Percentiles rank a stretch among this genome's conserved stretches.
Evolutionary conservation across 1,140 invertebrate species (phyloP).

Genomic region (Limonius californicus): DNA sequence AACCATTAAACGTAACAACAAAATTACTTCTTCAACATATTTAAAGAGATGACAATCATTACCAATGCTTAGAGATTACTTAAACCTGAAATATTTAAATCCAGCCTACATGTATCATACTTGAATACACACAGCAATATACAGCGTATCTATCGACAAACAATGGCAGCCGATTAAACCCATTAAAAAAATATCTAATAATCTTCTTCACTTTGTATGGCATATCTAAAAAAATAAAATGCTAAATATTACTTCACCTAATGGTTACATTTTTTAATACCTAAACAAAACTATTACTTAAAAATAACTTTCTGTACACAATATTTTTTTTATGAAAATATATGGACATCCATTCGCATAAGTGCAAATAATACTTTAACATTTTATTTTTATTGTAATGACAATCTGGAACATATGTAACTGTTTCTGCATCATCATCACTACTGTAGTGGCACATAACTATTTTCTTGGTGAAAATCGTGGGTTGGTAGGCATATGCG

Average conservation of each 20-base stretch:
- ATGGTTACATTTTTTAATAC: neutral
- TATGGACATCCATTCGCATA: neutral
- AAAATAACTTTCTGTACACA: constrained; percentile 1
- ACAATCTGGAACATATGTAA: neutral
- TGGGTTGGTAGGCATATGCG: constrained; percentile 78
- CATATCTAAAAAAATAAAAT: neutral
- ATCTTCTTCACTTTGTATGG: neutral
- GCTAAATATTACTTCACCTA: constrained; percentile 4
- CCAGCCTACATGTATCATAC: constrained; percentile 2
- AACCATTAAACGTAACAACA: too few species aligned
- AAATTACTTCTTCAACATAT: too few species aligned
- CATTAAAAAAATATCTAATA: constrained; percentile 3
- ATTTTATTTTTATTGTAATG: constrained; percentile 5
- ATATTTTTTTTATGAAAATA: constrained; percentile 2
- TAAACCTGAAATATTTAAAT: too few species aligned
- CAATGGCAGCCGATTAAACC: neutral
- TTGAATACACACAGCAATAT: too few species aligned
- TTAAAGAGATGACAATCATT: too few species aligned
- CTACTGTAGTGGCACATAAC: constrained; percentile 20
- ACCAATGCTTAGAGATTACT: too few species aligned
- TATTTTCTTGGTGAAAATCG: constrained; percentile 72
- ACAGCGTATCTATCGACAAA: too few species aligned
- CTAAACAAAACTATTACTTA: neutral
- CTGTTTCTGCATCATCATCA: neutral
- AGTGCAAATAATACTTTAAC: constrained; percentile 9